A percentile compares a stretch with the other conserved stretches of the same genome.
Conservation (phyloP, 2,113 vertebrate genomes). For the Microtus oregoni region DNA sequence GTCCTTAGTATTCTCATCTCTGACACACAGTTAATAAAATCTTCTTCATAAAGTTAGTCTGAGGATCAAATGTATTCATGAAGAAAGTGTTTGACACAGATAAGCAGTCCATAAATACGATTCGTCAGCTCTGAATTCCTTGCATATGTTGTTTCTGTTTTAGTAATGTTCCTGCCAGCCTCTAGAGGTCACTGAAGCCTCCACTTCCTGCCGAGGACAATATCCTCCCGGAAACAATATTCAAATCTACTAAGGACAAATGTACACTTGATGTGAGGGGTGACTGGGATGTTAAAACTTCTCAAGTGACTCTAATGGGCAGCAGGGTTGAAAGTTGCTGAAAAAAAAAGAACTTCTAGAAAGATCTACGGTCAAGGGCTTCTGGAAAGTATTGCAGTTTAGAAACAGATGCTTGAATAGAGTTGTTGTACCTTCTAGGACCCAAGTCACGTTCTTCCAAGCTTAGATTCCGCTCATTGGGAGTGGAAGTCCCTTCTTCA, state of each 20-base stretch:
- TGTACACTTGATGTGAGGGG: neutral
- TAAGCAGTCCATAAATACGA: neutral
- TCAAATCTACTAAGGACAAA: slow-evolving; percentile 3
- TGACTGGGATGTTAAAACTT: neutral
- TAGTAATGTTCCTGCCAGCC: neutral
- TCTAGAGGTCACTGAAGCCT: neutral
- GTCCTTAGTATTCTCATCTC: neutral
- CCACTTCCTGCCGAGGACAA: neutral
- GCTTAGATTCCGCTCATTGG: neutral
- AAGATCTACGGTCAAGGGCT: neutral
- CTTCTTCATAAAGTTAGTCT: neutral
- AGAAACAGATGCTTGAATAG: neutral
- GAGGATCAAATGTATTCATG: neutral
- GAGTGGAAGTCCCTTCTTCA: neutral
- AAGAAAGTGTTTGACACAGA: slow-evolving; percentile 11
- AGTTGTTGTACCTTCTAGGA: neutral
- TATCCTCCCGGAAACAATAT: too few species aligned
- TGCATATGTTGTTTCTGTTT: neutral
- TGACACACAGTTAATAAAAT: slow-evolving; percentile 43
- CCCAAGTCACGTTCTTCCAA: neutral
- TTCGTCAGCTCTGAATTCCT: neutral
- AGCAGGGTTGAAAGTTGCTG: neutral
- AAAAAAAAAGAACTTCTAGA: neutral
- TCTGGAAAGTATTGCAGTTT: neutral
- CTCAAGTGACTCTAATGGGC: neutral